Conservation (phyloP, 2,888 invertebrate species). For the Odontocerum albicorne region DNA sequence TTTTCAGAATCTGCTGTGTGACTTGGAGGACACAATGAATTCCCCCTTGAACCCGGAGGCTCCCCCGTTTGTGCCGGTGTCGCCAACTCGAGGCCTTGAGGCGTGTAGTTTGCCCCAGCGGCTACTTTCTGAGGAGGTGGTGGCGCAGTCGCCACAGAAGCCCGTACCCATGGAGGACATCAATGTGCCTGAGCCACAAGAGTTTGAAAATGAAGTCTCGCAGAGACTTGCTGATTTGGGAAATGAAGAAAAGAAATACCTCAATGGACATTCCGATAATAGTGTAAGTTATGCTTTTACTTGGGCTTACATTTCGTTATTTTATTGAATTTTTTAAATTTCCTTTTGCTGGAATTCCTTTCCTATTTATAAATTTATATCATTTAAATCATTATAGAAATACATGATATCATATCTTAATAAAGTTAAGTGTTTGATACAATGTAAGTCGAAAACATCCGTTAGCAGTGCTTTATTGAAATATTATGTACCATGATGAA, state of each 20-base stretch:
- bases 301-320: neutral
- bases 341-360: no score
- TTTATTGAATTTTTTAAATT: no score
- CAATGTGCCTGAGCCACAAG: constrained; percentile 57
- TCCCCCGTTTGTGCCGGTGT: constrained; percentile 78
- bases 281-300: constrained; percentile 45
- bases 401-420: no score
- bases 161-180: constrained; percentile 65
- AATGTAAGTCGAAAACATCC: no score
- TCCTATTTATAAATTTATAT: no score
- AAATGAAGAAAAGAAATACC: constrained; percentile 48
- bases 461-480: no score
- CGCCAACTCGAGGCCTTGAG: constrained; percentile 56
- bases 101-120: constrained; percentile 35
- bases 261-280: constrained; percentile 56
- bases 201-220: constrained; percentile 66
- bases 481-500: no score
- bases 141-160: constrained; percentile 75
- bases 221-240: constrained; percentile 65
- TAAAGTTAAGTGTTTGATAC: no score
- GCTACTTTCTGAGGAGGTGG: constrained; percentile 46
- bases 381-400: no score
- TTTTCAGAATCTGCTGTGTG: constrained; percentile 14
- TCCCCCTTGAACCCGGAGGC: constrained; percentile 84
- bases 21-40: constrained; percentile 60